Conservation (phyloP, 92 coral and sea anemone species). For the Actinernus sp. region DNA sequence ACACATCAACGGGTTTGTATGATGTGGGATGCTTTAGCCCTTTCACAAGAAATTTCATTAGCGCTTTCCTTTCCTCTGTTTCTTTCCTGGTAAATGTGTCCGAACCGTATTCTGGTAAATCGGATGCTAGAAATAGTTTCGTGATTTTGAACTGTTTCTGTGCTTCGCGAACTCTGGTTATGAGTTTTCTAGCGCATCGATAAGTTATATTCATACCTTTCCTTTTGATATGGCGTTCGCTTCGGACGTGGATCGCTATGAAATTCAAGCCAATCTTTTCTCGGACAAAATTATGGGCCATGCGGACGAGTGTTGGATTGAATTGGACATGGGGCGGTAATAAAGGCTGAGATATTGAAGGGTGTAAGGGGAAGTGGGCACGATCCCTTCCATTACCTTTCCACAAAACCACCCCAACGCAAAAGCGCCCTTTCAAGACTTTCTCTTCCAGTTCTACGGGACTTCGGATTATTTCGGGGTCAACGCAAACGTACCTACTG, state of each 20-base stretch:
- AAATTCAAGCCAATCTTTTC: slow-evolving; percentile 62
- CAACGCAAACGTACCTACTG: slow-evolving; percentile 94
- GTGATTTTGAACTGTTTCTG: slow-evolving; percentile 42
- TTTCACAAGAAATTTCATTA: slow-evolving; percentile 52
- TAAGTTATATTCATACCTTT: slow-evolving; percentile 82
- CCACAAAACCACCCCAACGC: slow-evolving; percentile 96
- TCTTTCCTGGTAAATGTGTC: slow-evolving; percentile 76
- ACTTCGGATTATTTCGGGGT: slow-evolving; percentile 85
- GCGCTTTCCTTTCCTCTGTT: slow-evolving; percentile 56
- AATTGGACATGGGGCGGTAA: slow-evolving; percentile 79
- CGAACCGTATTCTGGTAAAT: slow-evolving; percentile 91
- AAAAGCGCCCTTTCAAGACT: slow-evolving; percentile 77
- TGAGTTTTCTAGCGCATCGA: slow-evolving; percentile 85
- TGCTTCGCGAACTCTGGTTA: slow-evolving; percentile 66
- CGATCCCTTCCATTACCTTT: slow-evolving; percentile 86
- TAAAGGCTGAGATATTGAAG: slow-evolving; percentile 64
- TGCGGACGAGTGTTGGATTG: slow-evolving; percentile 69
- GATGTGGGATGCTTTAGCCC: slow-evolving; percentile 70
- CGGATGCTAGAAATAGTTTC: slow-evolving; percentile 83
- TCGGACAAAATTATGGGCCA: slow-evolving; percentile 74
- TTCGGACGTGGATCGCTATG: slow-evolving; percentile 90
- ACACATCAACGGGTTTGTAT: slow-evolving; percentile 64
- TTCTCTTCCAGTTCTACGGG: slow-evolving; percentile 79
- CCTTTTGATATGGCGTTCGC: slow-evolving; percentile 86
- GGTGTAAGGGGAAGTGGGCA: slow-evolving; percentile 73